Base-by-base conservation (phyloP, 2,888 invertebrate genomes). In the Aspidapion aeneum region DNA sequence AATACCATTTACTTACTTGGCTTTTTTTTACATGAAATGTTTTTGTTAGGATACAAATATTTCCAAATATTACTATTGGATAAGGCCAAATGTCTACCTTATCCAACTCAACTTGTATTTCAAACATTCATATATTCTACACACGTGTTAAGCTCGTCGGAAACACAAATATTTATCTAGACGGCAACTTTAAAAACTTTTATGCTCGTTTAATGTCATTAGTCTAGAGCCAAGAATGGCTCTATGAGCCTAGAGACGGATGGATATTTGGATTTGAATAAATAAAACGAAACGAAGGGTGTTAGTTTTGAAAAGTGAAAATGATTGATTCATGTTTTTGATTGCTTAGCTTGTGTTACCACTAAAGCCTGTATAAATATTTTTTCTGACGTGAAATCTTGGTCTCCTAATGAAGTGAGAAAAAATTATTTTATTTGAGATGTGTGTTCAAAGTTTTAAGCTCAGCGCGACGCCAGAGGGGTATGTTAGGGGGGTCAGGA, bases 251-350 rank as follows among this genome's bases (percentile, higher is more conserved):
- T 35, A 35, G 3, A 35, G 35, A 35, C 35, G 12, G 35, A 35
- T 35, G 12, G 3, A n/a, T n/a, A n/a, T n/a, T n/a, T n/a, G n/a
- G n/a, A 35, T 35, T 35, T 35, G 12, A 35, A 35, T 35, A 35
- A 35, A 35, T 35, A 35, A 35, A 35, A 35, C 35, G 35, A 12
- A 35, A 12, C 35, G 35, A 12, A 35, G 35, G 35, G 35, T 35
- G 35, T 12, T 3, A 35, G 35, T 3, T 35, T 35, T 58, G 57
- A 35, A 58, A 57, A 62, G 55, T 63, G 54, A 22, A 57, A n/a
- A 55, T 64, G 64, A 64, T 64, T 64, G 64, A 64, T 64, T 62
- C 54, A 18, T 57, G 58, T 62, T 58, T 60, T 57, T 59, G 35
- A 35, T 35, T 35, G 35, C 35, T 3, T 35, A 35, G 35, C 12